Evolutionary conservation across 1,140 invertebrate genomes (phyloP), one percentile per base, ranked within the genome.

Genomic region (Nasonia giraulti): DNA sequence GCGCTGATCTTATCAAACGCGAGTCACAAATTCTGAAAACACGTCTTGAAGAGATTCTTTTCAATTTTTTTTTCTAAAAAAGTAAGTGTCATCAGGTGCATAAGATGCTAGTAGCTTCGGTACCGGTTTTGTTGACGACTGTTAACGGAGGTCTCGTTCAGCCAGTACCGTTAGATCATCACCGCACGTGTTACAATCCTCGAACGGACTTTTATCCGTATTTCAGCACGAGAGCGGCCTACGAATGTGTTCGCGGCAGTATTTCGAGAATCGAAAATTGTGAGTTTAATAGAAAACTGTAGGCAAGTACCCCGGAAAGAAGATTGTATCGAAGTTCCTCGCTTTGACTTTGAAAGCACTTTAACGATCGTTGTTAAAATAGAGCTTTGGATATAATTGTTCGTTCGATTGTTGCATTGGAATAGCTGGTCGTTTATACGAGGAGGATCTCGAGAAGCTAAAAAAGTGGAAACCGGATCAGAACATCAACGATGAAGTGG

Each of bases 381-480:
- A 23, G 8, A 68, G 5, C 20, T 68, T 37, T 37, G 5, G 33
- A 37, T 37, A 37, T 37, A 37, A 37, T 3, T 37, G 33, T 27
- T 27, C 27, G 5, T 37, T 37, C 0, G 33, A 37, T 37, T 37
- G 4, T 68, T 68, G 10, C n/a, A 68, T 55, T 47, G 8, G 93
- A 92, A 87, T 40, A 55, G 50, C 50, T 5, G 92, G 93, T n/a
- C 89, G 83, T 69, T 85, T 94, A 80, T 93, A 92, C 82, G 86
- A 90, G 50, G 84, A 89, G 44, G 93, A 94, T 88, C 86, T 93
- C 37, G 87, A 90, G 2, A 90, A 91, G 86, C 79, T 94, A 7
- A 88, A 88, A 81, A 87, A 86, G 33, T 93, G 93, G 93, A 80
- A 86, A n/a, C 87, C 90, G 17, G 74, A 89, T 68, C 76, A 27